Conservation (phyloP, 2,797 vertebrate genomes). For the Rallus crepitans region DNA sequence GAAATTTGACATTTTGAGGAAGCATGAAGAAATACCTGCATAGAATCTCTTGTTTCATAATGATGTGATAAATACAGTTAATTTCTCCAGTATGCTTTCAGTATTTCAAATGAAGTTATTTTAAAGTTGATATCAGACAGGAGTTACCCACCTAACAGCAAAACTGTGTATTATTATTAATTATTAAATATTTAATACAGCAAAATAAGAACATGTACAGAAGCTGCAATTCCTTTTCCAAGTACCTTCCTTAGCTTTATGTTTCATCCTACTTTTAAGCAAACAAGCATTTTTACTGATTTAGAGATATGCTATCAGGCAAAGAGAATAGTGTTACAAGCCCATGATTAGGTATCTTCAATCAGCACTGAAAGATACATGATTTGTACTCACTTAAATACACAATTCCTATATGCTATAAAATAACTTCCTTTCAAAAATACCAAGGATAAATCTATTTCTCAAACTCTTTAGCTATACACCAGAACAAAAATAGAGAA, state of each 20-base stretch:
- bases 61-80: not conserved
- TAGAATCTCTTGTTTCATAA: not conserved
- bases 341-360: not conserved
- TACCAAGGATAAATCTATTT: not conserved
- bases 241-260: not conserved
- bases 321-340: not conserved
- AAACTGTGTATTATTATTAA: not conserved
- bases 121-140: not conserved
- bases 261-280: not conserved
- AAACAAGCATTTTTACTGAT: not conserved
- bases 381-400: not conserved
- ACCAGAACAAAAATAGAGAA: not conserved
- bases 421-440: not conserved
- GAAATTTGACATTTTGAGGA: not conserved
- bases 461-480: not conserved
- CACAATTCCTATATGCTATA: not conserved
- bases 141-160: not conserved
- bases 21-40: not conserved
- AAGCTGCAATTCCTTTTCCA: not conserved
- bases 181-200: not conserved
- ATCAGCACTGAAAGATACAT: not conserved
- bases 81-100: not conserved
- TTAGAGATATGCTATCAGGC: not conserved
- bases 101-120: not conserved
- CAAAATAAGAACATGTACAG: not conserved